These are phyloP conservation scores for Halocynthia aurantium DNA, from an alignment of 23 tunicate genomes.

Conservation along the genomic window DNA sequence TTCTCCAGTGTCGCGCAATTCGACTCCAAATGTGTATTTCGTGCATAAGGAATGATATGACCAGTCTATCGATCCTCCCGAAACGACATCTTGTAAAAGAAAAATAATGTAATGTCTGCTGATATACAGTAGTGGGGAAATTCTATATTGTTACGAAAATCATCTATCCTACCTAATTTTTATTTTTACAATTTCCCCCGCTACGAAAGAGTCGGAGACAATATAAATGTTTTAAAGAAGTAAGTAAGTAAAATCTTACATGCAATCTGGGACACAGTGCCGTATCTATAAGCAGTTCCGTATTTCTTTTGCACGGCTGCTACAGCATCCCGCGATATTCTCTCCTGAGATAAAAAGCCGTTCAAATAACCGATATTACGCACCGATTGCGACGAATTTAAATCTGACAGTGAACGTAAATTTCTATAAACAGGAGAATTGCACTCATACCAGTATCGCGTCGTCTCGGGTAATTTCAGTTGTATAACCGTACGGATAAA, in stretches of 20 bases:
- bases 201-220: no score
- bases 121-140: not conserved
- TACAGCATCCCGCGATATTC: conserved; percentile 34
- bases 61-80: conserved; percentile 77
- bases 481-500: conserved; percentile 77
- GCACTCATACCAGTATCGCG: conserved; percentile 36
- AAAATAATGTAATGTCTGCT: not conserved
- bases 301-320: conserved; percentile 31
- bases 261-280: conserved; percentile 33
- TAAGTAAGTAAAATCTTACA: conserved; percentile 34
- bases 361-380: not conserved
- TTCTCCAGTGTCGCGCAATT: conserved; percentile 66
- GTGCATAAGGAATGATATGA: conserved; percentile 47
- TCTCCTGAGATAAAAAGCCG: conserved; percentile 5
- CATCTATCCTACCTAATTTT: not conserved
- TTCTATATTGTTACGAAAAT: not conserved
- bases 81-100: conserved; percentile 24
- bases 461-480: conserved; percentile 29
- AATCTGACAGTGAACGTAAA: not conserved
- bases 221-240: no score
- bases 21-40: conserved; percentile 65
- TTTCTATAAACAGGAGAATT: not conserved
- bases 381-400: not conserved
- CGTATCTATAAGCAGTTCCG: conserved; percentile 28
- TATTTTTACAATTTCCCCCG: not conserved